These are phyloP conservation scores for Urosaurus nigricauda DNA, from an alignment of 2,797 vertebrate species.

Conservation along the genomic window DNA sequence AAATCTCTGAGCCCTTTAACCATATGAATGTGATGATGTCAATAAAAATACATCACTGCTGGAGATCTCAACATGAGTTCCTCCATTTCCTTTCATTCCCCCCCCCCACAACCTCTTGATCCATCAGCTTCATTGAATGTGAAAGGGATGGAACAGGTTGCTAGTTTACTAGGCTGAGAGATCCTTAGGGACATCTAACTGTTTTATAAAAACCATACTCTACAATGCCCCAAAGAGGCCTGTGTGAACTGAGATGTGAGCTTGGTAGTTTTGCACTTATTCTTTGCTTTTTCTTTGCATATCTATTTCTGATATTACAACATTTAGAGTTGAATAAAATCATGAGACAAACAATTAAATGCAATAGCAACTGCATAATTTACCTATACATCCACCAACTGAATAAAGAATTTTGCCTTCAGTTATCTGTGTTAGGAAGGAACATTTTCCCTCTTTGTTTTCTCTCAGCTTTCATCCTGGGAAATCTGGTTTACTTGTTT, in stretches of 20 bases:
- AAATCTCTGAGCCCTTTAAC: conserved; percentile 26
- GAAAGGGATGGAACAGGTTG: neutral
- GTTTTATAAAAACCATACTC: conserved; percentile 34
- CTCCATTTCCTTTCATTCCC: conserved; percentile 23
- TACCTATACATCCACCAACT: conserved; percentile 13
- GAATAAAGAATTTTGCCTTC: neutral
- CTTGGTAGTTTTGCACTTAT: conserved; percentile 34
- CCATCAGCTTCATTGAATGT: conserved; percentile 36
- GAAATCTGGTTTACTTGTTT: conserved; percentile 59
- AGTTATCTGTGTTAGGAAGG: conserved; percentile 39
- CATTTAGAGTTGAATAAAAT: conserved; percentile 37
- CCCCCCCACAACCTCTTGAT: conserved; percentile 26
- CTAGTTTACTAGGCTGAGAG: conserved; percentile 38
- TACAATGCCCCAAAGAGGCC: conserved; percentile 37
- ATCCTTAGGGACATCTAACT: conserved; percentile 24
- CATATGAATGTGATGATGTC: conserved; percentile 49
- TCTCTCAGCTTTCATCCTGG: conserved; percentile 47
- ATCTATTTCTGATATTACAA: conserved; percentile 49
- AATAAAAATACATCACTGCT: conserved; percentile 47
- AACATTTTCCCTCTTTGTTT: conserved; percentile 34
- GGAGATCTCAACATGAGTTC: conserved; percentile 15
- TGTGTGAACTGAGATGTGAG: neutral
- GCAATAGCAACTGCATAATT: conserved; percentile 41
- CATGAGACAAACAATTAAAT: conserved; percentile 20
- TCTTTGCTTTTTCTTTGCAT: conserved; percentile 27